These are phyloP conservation scores for Torymus auratus DNA, from an alignment of 2,888 invertebrate species.

Conservation along the genomic window DNA sequence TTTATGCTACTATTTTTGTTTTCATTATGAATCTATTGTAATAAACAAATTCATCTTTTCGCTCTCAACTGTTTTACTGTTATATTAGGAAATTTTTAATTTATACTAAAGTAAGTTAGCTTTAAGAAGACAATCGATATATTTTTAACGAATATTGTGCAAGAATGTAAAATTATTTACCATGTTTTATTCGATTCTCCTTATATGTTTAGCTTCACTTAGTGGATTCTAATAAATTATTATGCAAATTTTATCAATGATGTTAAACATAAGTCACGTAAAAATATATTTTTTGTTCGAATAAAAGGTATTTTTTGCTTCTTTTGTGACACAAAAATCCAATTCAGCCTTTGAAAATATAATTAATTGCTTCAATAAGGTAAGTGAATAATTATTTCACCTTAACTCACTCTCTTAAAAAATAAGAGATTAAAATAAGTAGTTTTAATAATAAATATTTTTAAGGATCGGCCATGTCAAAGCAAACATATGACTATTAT, in stretches of 20 bases:
- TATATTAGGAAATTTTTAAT: neutral
- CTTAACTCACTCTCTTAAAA: too few species aligned
- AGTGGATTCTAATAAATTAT: slow-evolving; percentile 25
- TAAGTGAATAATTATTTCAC: too few species aligned
- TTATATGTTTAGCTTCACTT: slow-evolving; percentile 23
- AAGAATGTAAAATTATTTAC: slow-evolving; percentile 6
- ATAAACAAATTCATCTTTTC: too few species aligned
- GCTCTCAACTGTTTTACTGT: too few species aligned
- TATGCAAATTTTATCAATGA: slow-evolving; percentile 34
- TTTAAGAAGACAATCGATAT: slow-evolving; percentile 39
- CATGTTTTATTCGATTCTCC: neutral
- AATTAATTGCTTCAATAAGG: too few species aligned
- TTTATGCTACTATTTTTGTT: slow-evolving; percentile 1
- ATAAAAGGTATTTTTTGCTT: slow-evolving; percentile 6
- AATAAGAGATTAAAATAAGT: too few species aligned
- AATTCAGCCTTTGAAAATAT: too few species aligned
- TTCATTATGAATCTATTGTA: neutral
- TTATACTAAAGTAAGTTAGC: slow-evolving; percentile 19
- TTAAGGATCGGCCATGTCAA: too few species aligned
- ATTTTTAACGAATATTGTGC: slow-evolving; percentile 21
- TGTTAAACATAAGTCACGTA: slow-evolving; percentile 35
- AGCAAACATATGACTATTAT: too few species aligned
- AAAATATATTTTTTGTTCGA: slow-evolving; percentile 43
- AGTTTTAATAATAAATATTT: too few species aligned
- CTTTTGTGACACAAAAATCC: neutral